These are phyloP conservation scores for Spea multiplicata DNA, from an alignment of 2,113 vertebrate species.

Conservation along the genomic window DNA sequence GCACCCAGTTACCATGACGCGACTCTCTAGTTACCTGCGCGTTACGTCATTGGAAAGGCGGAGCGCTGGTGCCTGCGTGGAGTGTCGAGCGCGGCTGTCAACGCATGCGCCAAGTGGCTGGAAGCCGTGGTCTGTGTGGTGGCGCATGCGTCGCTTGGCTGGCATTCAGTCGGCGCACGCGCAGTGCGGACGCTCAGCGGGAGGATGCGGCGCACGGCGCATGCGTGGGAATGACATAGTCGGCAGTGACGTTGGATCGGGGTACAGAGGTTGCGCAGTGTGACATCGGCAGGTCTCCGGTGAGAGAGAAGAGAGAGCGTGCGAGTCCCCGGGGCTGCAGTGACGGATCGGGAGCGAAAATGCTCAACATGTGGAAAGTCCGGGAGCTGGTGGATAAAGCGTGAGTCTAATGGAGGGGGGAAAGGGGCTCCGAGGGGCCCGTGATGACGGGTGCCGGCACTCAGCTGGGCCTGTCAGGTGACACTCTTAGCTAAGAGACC, in stretches of 20 bases:
- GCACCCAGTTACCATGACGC: conserved; percentile 38
- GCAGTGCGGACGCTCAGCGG: conserved; percentile 27
- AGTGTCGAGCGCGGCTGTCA: not conserved
- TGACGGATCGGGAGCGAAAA: conserved; percentile 49
- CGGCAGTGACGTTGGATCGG: conserved; percentile 48
- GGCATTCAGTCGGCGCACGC: conserved; percentile 27
- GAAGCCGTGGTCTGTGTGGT: not conserved
- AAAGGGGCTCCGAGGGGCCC: not conserved
- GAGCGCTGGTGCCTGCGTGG: conserved; percentile 30
- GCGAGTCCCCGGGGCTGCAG: conserved; percentile 22
- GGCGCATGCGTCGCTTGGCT: conserved; percentile 51
- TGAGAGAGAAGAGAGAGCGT: conserved; percentile 9
- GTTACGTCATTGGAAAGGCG: conserved; percentile 17
- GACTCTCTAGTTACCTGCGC: conserved; percentile 17
- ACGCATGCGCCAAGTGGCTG: not conserved
- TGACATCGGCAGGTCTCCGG: conserved; percentile 57
- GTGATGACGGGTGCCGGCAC: not conserved
- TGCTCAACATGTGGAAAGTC: conserved; percentile 96
- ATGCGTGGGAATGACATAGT: conserved; percentile 46
- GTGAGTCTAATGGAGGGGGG: conserved; percentile 70
- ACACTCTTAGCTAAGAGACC: not conserved
- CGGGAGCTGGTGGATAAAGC: conserved; percentile 93
- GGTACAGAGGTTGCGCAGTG: conserved; percentile 52
- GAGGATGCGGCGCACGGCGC: conserved; percentile 34
- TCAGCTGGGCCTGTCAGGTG: conserved; percentile 5